A percentile compares a stretch with the other conserved stretches of the same genome.
phyloP scores from a whole-genome alignment of 2,888 invertebrate genomes.

The Brachyptera risi region DNA sequence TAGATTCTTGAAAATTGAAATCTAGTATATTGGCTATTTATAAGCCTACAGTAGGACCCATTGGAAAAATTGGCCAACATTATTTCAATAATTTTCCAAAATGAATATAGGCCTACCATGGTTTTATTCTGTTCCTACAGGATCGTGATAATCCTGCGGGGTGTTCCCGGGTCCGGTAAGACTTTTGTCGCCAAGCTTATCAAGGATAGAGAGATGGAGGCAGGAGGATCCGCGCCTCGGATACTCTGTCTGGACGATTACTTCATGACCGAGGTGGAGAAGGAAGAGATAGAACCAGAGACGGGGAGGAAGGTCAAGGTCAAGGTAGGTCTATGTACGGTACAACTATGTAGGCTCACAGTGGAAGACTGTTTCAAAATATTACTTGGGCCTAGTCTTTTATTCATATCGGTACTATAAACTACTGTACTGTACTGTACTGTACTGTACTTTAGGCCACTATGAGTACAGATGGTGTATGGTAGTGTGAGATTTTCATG shows the following conservation, averaged over 20 bases:
- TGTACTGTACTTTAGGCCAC: too few species aligned
- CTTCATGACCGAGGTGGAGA: constrained; percentile 84
- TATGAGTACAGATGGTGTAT: too few species aligned
- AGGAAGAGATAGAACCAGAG: constrained; percentile 62
- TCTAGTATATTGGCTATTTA: too few species aligned
- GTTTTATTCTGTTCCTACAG: background rate
- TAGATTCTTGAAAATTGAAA: too few species aligned
- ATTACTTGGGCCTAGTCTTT: too few species aligned
- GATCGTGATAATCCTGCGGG: constrained; percentile 77
- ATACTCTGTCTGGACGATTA: constrained; percentile 94
- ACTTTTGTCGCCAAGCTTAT: constrained; percentile 85
- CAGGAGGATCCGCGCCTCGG: constrained; percentile 83
- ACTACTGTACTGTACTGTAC: too few species aligned
- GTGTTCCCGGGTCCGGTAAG: constrained; percentile 93
- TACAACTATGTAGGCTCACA: background rate
- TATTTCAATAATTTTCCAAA: background rate
- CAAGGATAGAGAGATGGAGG: constrained; percentile 74
- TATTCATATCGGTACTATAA: too few species aligned
- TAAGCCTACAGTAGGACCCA: too few species aligned
- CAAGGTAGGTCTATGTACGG: constrained; percentile 52
- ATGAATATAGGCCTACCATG: background rate
- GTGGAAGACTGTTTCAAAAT: background rate
- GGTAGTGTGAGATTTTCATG: too few species aligned
- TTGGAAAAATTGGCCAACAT: too few species aligned
- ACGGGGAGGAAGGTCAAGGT: constrained; percentile 66